Percentiles rank a stretch among this genome's conserved stretches.
Conservation (phyloP, 2,797 vertebrate species). For the Caiman crocodilus region DNA sequence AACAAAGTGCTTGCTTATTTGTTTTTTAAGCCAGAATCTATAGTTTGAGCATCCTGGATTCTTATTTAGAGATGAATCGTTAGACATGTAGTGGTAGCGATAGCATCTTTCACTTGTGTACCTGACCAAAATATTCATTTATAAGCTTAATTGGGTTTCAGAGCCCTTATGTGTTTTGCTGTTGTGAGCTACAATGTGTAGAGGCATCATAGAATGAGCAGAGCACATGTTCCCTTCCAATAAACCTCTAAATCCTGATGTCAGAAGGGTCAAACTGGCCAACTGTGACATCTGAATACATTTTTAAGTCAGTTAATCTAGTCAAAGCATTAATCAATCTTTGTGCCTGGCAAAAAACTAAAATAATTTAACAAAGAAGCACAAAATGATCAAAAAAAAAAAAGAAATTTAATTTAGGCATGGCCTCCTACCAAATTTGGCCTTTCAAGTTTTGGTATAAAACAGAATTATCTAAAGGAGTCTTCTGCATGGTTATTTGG, state of each 20-base stretch:
- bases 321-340: slow-evolving; percentile 34
- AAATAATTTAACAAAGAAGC: slow-evolving; percentile 17
- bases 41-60: not conserved
- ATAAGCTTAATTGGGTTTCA: not conserved
- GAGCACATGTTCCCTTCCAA: slow-evolving; percentile 47
- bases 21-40: not conserved
- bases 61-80: not conserved
- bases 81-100: not conserved
- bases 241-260: slow-evolving; percentile 53
- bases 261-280: slow-evolving; percentile 51
- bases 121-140: not conserved
- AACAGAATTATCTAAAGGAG: not conserved
- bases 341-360: not conserved
- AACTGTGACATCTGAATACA: slow-evolving; percentile 51
- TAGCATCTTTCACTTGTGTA: not conserved
- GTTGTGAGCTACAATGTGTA: not conserved
- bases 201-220: slow-evolving; percentile 38
- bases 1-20: not conserved
- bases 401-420: not conserved
- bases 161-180: not conserved
- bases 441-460: not conserved
- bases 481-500: accelerated
- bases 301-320: slow-evolving; percentile 52
- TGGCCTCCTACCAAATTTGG: not conserved
- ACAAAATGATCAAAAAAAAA: not conserved